phyloP scores from a whole-genome alignment of 2,888 invertebrate genomes.

The Nasonovia ribisnigri region DNA sequence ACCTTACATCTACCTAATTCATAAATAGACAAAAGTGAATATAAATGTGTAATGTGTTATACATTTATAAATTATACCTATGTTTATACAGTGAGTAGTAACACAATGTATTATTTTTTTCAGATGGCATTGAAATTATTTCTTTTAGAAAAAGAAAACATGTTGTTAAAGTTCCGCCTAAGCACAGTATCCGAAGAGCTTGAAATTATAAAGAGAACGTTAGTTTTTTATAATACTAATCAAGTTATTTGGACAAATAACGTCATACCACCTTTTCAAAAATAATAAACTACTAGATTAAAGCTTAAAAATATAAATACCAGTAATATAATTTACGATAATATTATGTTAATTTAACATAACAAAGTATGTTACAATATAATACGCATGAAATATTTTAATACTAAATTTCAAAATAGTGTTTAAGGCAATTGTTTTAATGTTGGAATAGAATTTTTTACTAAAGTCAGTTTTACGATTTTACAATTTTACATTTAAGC shows the following conservation, averaged over 20 bases:
- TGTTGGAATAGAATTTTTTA: neutral
- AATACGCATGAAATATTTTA: neutral
- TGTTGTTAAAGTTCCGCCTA: constrained; percentile 47
- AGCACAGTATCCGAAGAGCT: constrained; percentile 41
- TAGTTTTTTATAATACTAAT: constrained; percentile 41
- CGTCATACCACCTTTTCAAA: neutral
- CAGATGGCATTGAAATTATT: constrained; percentile 56
- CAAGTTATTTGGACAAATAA: constrained; percentile 39
- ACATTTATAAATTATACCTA: neutral
- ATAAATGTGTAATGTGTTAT: neutral
- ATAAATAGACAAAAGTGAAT: neutral
- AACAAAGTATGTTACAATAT: neutral
- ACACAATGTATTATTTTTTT: constrained; percentile 35
- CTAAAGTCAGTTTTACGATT: neutral
- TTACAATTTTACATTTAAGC: no score
- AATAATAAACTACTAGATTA: neutral
- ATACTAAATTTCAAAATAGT: neutral
- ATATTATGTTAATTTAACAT: neutral
- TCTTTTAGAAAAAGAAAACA: constrained; percentile 59
- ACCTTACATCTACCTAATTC: neutral
- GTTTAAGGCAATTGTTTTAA: neutral
- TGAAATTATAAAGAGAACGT: constrained; percentile 37
- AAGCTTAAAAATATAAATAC: neutral
- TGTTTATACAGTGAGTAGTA: neutral
- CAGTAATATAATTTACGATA: neutral